Base-by-base conservation (phyloP, 2,888 invertebrate species). In the Andrena praecox region DNA sequence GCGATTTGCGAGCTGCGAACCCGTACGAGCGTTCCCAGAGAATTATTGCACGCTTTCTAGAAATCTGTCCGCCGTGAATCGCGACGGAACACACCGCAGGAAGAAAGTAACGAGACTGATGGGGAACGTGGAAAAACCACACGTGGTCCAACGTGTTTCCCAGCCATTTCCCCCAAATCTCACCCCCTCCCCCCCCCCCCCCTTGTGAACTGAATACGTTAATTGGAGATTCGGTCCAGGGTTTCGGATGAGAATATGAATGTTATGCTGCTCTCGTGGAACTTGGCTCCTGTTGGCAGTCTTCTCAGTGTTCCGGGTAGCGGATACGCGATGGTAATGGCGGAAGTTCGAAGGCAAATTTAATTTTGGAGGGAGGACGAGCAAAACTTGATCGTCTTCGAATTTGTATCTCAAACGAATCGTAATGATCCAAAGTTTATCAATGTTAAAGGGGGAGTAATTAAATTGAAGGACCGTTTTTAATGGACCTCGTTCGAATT, bases 21-120 rank as follows among this genome's bases (percentile, higher is more conserved):
- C 52, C 64, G 68, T 60, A 42, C 54, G 20, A 20, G 52, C 62
- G 78, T 68, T 72, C 20, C 33, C 66, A 48, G 24, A 63, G 50
- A 56, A 35, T 69, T 73, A 64, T 63, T 69, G 35, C 77, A 81
- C 77, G 80, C 82, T 82, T 80, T 80, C 76, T 63, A 77, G 72
- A 50, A 80, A 75, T 80, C 76, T 69, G 71, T 54, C 78, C 35
- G 48, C 62, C 78, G 59, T 52, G 66, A 71, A 71, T 71, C 70
- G 70, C 50, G 35, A 70, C 63, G 24, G 27, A n/a, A 64, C 48
- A 24, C 56, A 56, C 56, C 27, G 33, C 52, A 12, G 8, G 42
- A 48, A 59, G 59, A 60, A 59, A 63, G 63, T 42, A 63, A 33
- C 10, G 8, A 12, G 35, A 35, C n/a, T 31, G 62, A 35, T 42